Percentiles rank a stretch among this genome's conserved stretches.
phyloP scores from a whole-genome alignment of 2,888 invertebrate genomes.

The Beris morrisii region DNA sequence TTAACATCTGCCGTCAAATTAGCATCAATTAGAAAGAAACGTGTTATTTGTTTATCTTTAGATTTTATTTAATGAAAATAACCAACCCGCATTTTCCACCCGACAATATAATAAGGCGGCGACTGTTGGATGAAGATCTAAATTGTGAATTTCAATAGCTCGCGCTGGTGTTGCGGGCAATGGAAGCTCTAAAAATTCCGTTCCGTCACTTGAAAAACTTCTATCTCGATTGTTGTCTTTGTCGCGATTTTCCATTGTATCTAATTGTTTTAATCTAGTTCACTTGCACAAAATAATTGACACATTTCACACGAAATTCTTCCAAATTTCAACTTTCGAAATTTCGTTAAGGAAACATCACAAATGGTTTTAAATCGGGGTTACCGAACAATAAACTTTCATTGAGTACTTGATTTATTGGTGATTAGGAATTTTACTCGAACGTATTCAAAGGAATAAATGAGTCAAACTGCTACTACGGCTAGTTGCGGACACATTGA shows the following conservation, averaged over 20 bases:
- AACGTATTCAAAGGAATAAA: conserved; percentile 1
- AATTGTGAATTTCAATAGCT: conserved; percentile 35
- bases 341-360: too few relatives aligned
- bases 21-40: conserved; percentile 1
- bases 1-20: conserved; percentile 9
- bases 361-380: background rate
- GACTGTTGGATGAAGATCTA: conserved; percentile 32
- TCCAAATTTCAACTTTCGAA: background rate
- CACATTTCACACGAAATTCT: background rate
- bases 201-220: conserved; percentile 40
- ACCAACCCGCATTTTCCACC: conserved; percentile 27
- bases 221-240: conserved; percentile 29
- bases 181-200: conserved; percentile 40
- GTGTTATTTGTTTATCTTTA: background rate
- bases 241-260: conserved; percentile 11
- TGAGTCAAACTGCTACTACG: conserved; percentile 6
- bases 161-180: conserved; percentile 19
- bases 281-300: too few relatives aligned
- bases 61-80: conserved; percentile 7
- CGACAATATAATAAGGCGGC: conserved; percentile 32
- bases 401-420: background rate
- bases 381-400: background rate
- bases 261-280: background rate
- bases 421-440: background rate
- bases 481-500: conserved; percentile 5